Percentiles rank a stretch among this genome's conserved stretches.
Evolutionary conservation across 1,140 invertebrate species (phyloP).

Genomic region (Dreissena polymorpha): DNA sequence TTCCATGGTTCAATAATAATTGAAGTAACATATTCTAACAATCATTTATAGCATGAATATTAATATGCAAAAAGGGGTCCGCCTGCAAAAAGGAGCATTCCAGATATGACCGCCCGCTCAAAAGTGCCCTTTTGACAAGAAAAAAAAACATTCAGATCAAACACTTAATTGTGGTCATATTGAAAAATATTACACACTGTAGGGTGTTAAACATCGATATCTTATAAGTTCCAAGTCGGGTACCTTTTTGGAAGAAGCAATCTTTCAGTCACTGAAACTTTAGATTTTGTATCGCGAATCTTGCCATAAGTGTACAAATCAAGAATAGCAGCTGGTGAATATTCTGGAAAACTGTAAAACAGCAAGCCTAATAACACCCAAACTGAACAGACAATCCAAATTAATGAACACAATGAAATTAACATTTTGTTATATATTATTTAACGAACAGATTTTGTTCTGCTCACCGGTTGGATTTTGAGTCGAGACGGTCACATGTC

Average conservation of each 20-base stretch:
- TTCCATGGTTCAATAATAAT: too few species aligned
- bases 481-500: too few species aligned
- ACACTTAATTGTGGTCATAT: too few species aligned
- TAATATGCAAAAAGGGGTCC: too few species aligned
- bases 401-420: too few species aligned
- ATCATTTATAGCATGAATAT: too few species aligned
- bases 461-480: too few species aligned
- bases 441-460: too few species aligned
- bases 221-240: neutral
- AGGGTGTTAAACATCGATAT: neutral
- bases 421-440: too few species aligned
- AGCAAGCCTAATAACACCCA: constrained; percentile 30
- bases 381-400: constrained; percentile 33
- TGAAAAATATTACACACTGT: neutral
- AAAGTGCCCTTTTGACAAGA: neutral
- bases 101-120: too few species aligned
- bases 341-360: constrained; percentile 21
- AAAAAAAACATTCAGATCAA: neutral
- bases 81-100: too few species aligned
- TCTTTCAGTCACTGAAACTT: neutral
- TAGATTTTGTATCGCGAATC: constrained; percentile 8
- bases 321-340: constrained; percentile 8
- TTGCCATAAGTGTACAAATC: constrained; percentile 43
- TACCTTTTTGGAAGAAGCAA: constrained; percentile 42
- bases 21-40: too few species aligned